A percentile compares a stretch with the other conserved stretches of the same genome.
These are phyloP conservation scores for Microtus californicus DNA, from an alignment of 2,797 vertebrate genomes.

Conservation along the genomic window DNA sequence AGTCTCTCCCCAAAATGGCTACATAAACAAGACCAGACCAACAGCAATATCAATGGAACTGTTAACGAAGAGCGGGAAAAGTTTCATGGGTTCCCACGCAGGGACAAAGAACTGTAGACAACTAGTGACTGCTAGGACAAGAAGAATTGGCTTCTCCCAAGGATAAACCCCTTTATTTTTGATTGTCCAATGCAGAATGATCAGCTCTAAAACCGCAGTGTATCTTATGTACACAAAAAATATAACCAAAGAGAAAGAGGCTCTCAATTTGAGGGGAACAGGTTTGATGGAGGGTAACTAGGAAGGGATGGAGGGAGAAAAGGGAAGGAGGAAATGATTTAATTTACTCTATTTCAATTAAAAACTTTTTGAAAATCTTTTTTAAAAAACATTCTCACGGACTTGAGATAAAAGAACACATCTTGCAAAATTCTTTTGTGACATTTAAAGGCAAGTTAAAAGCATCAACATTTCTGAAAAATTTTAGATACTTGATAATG, in stretches of 20 bases:
- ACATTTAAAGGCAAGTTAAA: slow-evolving; percentile 11
- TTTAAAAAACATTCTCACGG: background rate
- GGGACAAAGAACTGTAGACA: too few relatives aligned
- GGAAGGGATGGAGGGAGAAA: background rate
- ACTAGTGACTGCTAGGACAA: background rate
- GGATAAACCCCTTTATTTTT: background rate
- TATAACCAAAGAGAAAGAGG: background rate
- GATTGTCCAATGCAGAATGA: background rate
- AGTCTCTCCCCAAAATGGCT: too few relatives aligned
- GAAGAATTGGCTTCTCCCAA: background rate
- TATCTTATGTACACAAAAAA: background rate
- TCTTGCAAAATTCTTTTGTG: slow-evolving; percentile 7
- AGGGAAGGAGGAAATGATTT: background rate
- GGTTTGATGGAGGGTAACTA: background rate
- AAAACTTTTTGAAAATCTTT: background rate
- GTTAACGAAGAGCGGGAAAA: too few relatives aligned
- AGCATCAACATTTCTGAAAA: background rate
- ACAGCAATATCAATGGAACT: too few relatives aligned
- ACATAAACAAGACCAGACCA: too few relatives aligned
- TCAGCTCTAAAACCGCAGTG: background rate
- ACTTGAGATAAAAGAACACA: background rate
- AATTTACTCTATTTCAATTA: background rate
- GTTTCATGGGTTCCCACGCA: too few relatives aligned
- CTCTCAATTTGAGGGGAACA: background rate
- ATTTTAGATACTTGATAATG: background rate